A percentile compares a stretch with the other conserved stretches of the same genome.
These are phyloP conservation scores for Lepus townsendii DNA, from an alignment of 2,797 vertebrate species.

Conservation along the genomic window DNA sequence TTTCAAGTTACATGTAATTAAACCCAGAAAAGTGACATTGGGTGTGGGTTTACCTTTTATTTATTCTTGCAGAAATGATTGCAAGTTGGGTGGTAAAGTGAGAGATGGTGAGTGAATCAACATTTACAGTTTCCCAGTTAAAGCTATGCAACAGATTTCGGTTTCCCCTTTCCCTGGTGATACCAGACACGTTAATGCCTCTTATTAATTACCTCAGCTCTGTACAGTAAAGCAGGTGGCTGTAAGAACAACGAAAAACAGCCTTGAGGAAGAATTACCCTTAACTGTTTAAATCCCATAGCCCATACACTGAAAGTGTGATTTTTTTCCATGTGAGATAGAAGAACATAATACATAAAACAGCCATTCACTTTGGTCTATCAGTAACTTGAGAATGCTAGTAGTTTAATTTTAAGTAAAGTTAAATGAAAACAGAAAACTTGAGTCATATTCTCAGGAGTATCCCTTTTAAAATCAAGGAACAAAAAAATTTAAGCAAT, in stretches of 20 bases:
- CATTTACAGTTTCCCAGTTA: constrained; percentile 34
- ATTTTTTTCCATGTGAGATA: constrained; percentile 33
- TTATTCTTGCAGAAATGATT: constrained; percentile 57
- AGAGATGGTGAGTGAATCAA: constrained; percentile 41
- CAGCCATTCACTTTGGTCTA: constrained; percentile 12
- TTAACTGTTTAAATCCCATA: constrained; percentile 62
- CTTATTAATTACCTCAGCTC: constrained; percentile 69
- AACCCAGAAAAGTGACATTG: background rate
- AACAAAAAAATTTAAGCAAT: constrained; percentile 34
- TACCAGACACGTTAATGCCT: constrained; percentile 24
- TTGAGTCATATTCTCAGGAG: background rate
- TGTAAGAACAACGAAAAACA: constrained; percentile 35
- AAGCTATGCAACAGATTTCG: constrained; percentile 45
- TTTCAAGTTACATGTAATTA: constrained; percentile 55
- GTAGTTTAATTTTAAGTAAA: background rate
- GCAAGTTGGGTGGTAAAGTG: background rate
- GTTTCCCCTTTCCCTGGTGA: constrained; percentile 55
- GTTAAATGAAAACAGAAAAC: constrained; percentile 7
- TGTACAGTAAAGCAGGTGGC: constrained; percentile 58
- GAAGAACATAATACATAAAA: constrained; percentile 43
- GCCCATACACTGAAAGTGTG: constrained; percentile 40
- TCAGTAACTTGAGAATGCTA: constrained; percentile 35
- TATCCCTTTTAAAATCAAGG: constrained; percentile 18
- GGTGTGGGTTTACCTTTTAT: background rate
- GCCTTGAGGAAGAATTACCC: constrained; percentile 72